phyloP scores from a whole-genome alignment of 2,888 invertebrate species.

The Plagiodera versicolora region DNA sequence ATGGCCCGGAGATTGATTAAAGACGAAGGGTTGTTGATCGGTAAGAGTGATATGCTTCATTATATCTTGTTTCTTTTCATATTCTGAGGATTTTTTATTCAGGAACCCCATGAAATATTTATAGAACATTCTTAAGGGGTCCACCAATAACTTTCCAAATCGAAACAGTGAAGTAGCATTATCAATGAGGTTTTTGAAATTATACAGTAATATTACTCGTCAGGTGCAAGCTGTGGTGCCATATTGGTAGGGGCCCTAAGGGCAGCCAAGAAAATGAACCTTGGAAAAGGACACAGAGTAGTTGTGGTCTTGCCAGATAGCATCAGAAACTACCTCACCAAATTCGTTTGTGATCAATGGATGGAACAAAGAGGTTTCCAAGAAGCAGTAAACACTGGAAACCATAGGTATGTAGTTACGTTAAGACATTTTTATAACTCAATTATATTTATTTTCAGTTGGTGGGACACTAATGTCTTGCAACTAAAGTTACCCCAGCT shows the following conservation, averaged over 20 bases:
- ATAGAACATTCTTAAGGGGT: too few relatives aligned
- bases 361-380: conserved; percentile 72
- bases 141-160: too few relatives aligned
- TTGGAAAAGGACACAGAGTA: conserved; percentile 81
- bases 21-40: conserved; percentile 92
- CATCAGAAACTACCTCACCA: conserved; percentile 98
- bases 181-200: neutral
- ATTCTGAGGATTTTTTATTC: too few relatives aligned
- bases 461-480: conserved; percentile 73
- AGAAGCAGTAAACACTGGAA: conserved; percentile 41
- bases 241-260: conserved; percentile 76
- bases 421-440: neutral
- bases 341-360: conserved; percentile 94
- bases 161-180: too few relatives aligned
- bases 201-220: neutral
- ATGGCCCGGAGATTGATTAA: conserved; percentile 86
- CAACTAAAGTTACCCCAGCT: conserved; percentile 62
- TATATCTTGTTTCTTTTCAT: too few relatives aligned
- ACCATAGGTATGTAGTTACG: conserved; percentile 46
- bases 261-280: conserved; percentile 62
- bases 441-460: conserved; percentile 63
- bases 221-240: conserved; percentile 91
- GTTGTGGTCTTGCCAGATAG: conserved; percentile 94
- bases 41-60: too few relatives aligned
- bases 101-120: too few relatives aligned